Conservation (phyloP, 1,140 invertebrate species). For the Orchestia grillus region DNA sequence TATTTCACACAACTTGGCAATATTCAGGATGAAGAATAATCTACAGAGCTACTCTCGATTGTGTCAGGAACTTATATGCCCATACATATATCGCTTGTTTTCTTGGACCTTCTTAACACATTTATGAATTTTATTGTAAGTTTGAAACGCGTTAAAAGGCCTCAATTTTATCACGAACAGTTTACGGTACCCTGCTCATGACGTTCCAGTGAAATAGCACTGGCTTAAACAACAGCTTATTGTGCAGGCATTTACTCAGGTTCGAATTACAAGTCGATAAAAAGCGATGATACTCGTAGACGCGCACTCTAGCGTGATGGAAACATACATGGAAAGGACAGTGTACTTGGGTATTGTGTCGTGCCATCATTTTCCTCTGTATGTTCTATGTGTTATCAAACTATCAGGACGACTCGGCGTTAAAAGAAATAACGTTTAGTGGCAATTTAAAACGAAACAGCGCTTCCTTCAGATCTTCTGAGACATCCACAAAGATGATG, state of each 20-base stretch:
- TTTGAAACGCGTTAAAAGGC: background rate
- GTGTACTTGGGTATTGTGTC: background rate
- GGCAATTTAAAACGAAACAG: background rate
- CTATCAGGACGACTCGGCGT: background rate
- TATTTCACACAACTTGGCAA: background rate
- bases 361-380: background rate
- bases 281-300: background rate
- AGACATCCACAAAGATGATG: background rate
- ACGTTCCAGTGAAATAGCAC: background rate
- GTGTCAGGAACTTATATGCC: background rate
- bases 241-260: too few species aligned
- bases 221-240: too few species aligned
- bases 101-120: background rate
- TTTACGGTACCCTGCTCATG: background rate
- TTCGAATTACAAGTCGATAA: background rate
- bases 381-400: background rate
- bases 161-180: background rate
- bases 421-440: background rate
- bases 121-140: background rate
- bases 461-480: background rate
- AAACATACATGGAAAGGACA: background rate
- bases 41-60: background rate
- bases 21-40: background rate
- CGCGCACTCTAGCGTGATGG: background rate
- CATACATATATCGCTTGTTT: background rate